These are phyloP conservation scores for Aphaenogaster floridana DNA, from an alignment of 1,140 invertebrate species.

Conservation along the genomic window DNA sequence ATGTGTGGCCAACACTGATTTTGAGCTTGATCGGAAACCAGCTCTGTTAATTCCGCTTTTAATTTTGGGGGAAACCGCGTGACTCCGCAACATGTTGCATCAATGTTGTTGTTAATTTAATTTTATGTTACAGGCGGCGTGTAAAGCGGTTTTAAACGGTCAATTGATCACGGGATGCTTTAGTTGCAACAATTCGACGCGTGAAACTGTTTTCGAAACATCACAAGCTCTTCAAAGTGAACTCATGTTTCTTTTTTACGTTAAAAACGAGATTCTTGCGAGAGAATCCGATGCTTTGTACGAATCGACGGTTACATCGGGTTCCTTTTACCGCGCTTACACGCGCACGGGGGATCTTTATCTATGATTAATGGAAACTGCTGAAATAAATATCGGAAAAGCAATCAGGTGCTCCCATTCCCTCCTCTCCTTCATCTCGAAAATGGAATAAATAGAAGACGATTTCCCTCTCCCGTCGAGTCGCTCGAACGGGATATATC, in stretches of 20 bases:
- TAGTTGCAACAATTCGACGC: not conserved
- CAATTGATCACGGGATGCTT: conserved; percentile 15
- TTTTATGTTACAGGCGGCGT: conserved; percentile 29
- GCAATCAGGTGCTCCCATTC: conserved; percentile 61
- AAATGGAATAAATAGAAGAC: conserved; percentile 69
- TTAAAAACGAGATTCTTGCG: conserved; percentile 41
- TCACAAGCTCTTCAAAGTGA: conserved; percentile 7
- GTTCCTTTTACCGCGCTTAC: conserved; percentile 46
- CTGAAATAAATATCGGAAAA: conserved; percentile 76
- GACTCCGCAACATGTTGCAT: conserved; percentile 38
- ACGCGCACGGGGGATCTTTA: conserved; percentile 17
- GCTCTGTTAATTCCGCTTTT: conserved; percentile 23
- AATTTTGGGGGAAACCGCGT: conserved; percentile 36
- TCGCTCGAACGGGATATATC: conserved; percentile 68
- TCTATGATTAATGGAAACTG: conserved; percentile 70
- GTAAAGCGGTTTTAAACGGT: conserved; percentile 43
- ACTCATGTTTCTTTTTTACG: not conserved
- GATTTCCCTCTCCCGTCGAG: conserved; percentile 10
- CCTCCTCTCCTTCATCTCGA: conserved; percentile 12
- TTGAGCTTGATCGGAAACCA: conserved; percentile 37
- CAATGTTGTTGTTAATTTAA: conserved; percentile 55
- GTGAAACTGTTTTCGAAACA: conserved; percentile 40
- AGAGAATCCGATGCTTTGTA: conserved; percentile 47
- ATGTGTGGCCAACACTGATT: conserved; percentile 21
- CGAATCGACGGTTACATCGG: conserved; percentile 48